Percentiles rank a stretch among this genome's conserved stretches.
Evolutionary conservation across 1,140 invertebrate species (phyloP).

Genomic region (Gonatopus flavifemur): DNA sequence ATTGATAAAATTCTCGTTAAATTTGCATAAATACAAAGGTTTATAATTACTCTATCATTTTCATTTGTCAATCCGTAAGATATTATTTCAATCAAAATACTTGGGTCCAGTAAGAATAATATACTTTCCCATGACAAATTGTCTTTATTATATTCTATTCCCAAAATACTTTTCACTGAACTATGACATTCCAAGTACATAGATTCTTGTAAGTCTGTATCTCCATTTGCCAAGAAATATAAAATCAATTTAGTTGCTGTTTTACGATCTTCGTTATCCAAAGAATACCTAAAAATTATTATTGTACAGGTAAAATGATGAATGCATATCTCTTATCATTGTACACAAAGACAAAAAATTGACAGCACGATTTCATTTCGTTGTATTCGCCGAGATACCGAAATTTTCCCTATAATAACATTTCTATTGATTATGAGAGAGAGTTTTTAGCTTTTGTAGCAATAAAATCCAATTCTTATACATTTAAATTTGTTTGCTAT

Average conservation of each 20-base stretch:
- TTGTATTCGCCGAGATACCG: no score
- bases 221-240: constrained; percentile 39
- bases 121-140: constrained; percentile 48
- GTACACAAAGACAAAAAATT: no score
- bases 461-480: no score
- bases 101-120: constrained; percentile 59
- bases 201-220: constrained; percentile 42
- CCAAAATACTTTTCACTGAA: constrained; percentile 46
- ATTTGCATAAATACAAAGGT: no score
- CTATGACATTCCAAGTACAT: constrained; percentile 53
- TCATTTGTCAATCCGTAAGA: constrained; percentile 61
- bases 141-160: constrained; percentile 46
- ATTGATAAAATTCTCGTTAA: constrained; percentile 7
- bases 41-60: constrained; percentile 38
- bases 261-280: constrained; percentile 28
- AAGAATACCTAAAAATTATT: constrained; percentile 19
- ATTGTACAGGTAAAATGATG: no score
- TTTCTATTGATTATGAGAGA: no score
- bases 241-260: constrained; percentile 39
- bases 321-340: no score
- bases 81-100: constrained; percentile 66
- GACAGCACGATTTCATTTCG: no score
- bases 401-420: no score
- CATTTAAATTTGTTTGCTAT: no score
- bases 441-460: no score